A percentile compares a stretch with the other conserved stretches of the same genome.
These are phyloP conservation scores for Diplolepis rosae DNA, from an alignment of 2,888 invertebrate genomes.

Conservation along the genomic window DNA sequence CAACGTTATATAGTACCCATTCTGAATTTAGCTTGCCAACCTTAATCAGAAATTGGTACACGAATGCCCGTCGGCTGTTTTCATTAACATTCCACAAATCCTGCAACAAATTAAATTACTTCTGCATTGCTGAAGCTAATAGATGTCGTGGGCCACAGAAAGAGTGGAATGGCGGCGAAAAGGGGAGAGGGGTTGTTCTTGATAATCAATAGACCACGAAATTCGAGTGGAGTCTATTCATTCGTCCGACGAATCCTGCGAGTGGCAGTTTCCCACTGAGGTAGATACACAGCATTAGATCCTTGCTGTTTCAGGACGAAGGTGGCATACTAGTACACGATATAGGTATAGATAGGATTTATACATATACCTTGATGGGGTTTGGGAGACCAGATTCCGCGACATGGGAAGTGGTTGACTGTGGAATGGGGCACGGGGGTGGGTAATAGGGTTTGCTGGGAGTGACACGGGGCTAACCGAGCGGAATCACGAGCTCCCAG, in stretches of 20 bases:
- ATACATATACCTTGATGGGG: conserved; percentile 35
- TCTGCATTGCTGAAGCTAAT: conserved; percentile 67
- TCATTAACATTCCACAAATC: conserved; percentile 72
- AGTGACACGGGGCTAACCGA: conserved; percentile 74
- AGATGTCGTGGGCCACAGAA: conserved; percentile 56
- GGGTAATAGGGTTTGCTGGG: conserved; percentile 73
- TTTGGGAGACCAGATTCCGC: conserved; percentile 44
- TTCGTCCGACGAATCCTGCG: conserved; percentile 45
- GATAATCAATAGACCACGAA: conserved; percentile 62
- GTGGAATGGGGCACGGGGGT: conserved; percentile 45
- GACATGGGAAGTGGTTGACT: conserved; percentile 38
- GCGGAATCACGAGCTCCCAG: conserved; percentile 74
- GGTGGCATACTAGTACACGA: background rate
- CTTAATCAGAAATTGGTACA: conserved; percentile 66
- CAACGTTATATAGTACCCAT: background rate
- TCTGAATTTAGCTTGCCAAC: conserved; percentile 33
- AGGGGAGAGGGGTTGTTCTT: conserved; percentile 41
- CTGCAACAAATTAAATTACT: conserved; percentile 71
- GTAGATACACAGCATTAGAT: background rate
- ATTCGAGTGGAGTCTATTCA: conserved; percentile 50
- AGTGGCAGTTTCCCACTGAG: conserved; percentile 43
- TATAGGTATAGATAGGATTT: conserved; percentile 35
- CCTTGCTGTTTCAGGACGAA: conserved; percentile 32
- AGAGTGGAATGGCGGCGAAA: conserved; percentile 37
- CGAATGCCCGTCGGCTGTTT: conserved; percentile 59